Base-by-base conservation (phyloP, 2,797 vertebrate species). In the Sebastes nivosus region DNA sequence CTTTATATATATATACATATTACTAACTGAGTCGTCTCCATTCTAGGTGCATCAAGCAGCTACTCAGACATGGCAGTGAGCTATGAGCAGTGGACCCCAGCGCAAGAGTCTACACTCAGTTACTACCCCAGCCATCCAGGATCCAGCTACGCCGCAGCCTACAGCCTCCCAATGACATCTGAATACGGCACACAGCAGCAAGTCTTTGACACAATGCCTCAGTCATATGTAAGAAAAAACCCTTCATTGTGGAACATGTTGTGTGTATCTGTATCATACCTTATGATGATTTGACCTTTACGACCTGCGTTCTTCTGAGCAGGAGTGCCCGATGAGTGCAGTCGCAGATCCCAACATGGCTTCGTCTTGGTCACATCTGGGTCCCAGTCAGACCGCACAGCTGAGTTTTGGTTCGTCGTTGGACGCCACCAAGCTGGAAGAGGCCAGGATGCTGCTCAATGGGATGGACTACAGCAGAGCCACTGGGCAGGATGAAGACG, bases 401-500 rank as follows among this genome's bases (percentile, higher is more conserved):
- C 42, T 82, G 65, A 85, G 42, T n/a, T 93, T 90, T 36, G 82
- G 72, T 24, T 77, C 84, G 0, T 85, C 83, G 6, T 80, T 93
- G 87, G 96, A 96, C 57, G 64, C 85, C 36, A 81, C 80, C 72
- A 96, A 94, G 83, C 91, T 98, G 89, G 95, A 96, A 0, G 87
- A 96, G 55, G 97, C 97, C 30, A 93, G 96, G 74, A 92, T 90
- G 65, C 86, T 96, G 54, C 87, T 98, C 50, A 91, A 71, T 7
- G 83, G 91, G 65, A 94, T 97, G 92, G 97, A 96, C 69, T 94
- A 95, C 30, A 94, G 89, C 67, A 93, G 94, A 70, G 94, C 96
- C 55, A 94, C 94, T 5, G 94, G 94, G 63, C 97, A 97, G 85
- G 97, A 98, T 27, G 97, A 98, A 71, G 97, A 98, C 1, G 97